These are phyloP conservation scores for Cheilosia scutellata DNA, from an alignment of 2,888 invertebrate species.

Conservation along the genomic window DNA sequence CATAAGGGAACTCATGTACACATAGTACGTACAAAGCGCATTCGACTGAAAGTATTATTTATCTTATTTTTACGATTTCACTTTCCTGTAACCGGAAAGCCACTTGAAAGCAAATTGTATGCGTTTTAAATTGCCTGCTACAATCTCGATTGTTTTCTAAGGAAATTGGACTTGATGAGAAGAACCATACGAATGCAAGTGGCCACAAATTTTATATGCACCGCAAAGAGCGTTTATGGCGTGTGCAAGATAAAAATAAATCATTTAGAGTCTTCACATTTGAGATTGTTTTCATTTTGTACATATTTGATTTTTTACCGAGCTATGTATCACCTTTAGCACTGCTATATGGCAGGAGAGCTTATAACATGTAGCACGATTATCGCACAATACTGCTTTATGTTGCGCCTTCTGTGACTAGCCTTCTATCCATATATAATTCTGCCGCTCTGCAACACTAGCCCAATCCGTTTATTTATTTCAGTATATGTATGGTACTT, in stretches of 20 bases:
- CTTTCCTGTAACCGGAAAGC: constrained; percentile 37
- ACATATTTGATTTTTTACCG: no score
- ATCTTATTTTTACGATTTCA: constrained; percentile 21
- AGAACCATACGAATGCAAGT: background rate
- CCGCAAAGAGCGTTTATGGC: background rate
- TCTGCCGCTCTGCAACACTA: no score
- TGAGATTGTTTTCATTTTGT: no score
- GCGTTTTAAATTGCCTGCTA: background rate
- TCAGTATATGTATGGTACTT: no score
- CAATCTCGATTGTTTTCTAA: constrained; percentile 13
- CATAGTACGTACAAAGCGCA: background rate
- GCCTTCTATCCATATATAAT: no score
- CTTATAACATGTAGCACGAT: no score
- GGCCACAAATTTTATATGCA: background rate
- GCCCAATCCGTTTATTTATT: no score
- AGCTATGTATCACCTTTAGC: no score
- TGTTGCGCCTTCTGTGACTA: no score
- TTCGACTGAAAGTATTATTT: background rate
- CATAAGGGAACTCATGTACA: constrained; percentile 4
- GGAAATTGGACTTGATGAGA: constrained; percentile 6
- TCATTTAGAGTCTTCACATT: background rate
- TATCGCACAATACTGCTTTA: no score
- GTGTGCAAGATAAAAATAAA: background rate
- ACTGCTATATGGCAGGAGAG: no score
- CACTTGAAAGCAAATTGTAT: constrained; percentile 32